A percentile compares a stretch with the other conserved stretches of the same genome.
phyloP scores from a whole-genome alignment of 2,797 vertebrate genomes.

The Spondyliosoma cantharus region DNA sequence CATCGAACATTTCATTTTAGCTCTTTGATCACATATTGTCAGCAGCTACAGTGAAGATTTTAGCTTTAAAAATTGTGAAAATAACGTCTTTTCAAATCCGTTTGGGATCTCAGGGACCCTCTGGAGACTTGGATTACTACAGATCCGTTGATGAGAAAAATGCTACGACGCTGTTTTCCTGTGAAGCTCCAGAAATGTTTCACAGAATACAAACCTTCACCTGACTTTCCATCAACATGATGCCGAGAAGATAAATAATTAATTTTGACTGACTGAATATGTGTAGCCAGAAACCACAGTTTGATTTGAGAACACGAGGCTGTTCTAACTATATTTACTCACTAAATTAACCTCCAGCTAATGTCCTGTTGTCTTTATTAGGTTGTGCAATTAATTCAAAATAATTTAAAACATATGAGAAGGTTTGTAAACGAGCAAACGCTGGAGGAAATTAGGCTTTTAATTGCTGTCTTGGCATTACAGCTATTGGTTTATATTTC shows the following conservation, averaged over 20 bases:
- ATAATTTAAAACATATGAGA: conserved; percentile 49
- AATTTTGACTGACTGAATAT: neutral
- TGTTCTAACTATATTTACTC: conserved; percentile 63
- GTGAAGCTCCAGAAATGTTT: too few species aligned
- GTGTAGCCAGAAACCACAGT: conserved; percentile 9
- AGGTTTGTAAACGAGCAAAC: conserved; percentile 44
- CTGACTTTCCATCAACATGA: too few species aligned
- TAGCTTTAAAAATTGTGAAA: too few species aligned
- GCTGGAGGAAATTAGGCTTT: conserved; percentile 51
- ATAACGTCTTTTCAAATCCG: too few species aligned
- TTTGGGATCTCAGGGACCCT: too few species aligned
- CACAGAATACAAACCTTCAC: too few species aligned
- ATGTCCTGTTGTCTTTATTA: conserved; percentile 68
- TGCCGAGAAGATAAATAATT: neutral
- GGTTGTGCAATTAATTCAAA: conserved; percentile 69
- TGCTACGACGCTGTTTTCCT: too few species aligned
- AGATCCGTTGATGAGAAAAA: too few species aligned
- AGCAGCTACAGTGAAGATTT: too few species aligned
- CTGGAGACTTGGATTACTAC: too few species aligned
- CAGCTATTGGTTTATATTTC: conserved; percentile 41
- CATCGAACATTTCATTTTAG: too few species aligned
- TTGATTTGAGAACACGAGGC: conserved; percentile 18
- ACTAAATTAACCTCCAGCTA: conserved; percentile 66
- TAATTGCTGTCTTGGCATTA: conserved; percentile 55
- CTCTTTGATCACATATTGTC: too few species aligned